Evolutionary conservation across 2,888 invertebrate species (phyloP), one percentile per base, ranked within the genome.

Genomic region (Drosophila emarginata): DNA sequence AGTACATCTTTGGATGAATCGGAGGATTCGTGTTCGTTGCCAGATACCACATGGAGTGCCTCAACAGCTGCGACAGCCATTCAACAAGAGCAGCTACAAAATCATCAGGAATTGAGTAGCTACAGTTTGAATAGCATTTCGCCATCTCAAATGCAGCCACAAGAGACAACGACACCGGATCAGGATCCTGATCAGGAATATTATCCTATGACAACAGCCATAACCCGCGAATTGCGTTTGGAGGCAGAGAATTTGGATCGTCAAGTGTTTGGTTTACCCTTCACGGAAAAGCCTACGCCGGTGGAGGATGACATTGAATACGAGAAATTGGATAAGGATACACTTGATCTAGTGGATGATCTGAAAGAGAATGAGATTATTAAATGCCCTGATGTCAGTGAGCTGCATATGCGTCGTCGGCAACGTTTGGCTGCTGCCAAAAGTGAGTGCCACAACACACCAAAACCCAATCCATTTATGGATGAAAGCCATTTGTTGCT

Each of bases 161-260:
- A 32, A 32, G 32, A 32, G 32, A 32, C 32, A 32, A 32, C 32
- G 11, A 32, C 23, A n/a, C 40, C 39, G 28, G 95, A 95, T 87
- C 95, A 96, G 77, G 96, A 96, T 45, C 95, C 96, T 76, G 96
- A 96, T 88, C 95, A 96, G 75, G 96, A 96, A 88, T 97, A 96
- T 90, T 96, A 96, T 88, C 96, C 97, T 2, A 95, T 97, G 95
- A 96, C 96, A 0, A 97, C 96, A 4, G 96, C 97, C 2, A 96
- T 97, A 93, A 97, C 97, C 0, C 94, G 96, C 81, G 97, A 97
- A 90, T 91, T 97, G 81, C 94, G 95, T 80, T 93, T 97, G 56
- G 97, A 97, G 90, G 91, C 97, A 73, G 97, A 97, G 88, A 96
- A 96, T 89, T 92, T 97, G 79, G 96, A 97, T 91, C 93, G 96